Evolutionary conservation across 1,140 invertebrate species (phyloP).

Genomic region (Epicauta chinensis): DNA sequence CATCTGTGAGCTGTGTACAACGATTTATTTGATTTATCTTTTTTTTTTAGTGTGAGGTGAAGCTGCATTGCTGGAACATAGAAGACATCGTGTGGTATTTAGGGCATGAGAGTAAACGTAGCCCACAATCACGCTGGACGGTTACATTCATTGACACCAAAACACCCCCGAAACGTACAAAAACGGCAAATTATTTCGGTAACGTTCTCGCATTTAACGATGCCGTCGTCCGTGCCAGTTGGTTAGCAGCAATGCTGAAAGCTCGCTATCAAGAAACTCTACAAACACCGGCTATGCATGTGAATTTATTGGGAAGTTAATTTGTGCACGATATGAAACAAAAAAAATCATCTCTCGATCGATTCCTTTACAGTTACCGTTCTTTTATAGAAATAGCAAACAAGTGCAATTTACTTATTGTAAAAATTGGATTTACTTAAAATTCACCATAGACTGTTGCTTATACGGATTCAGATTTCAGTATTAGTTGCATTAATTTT

Average conservation of each 20-base stretch:
- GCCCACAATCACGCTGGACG: slow-evolving; percentile 70
- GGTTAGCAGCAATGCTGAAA: slow-evolving; percentile 68
- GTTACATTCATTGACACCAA: slow-evolving; percentile 70
- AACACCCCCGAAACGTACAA: slow-evolving; percentile 60
- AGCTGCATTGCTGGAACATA: slow-evolving; percentile 65
- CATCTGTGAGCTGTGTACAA: not conserved
- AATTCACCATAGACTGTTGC: too few relatives aligned
- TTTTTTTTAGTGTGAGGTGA: slow-evolving; percentile 52
- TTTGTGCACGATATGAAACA: not conserved
- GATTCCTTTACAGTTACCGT: slow-evolving; percentile 4
- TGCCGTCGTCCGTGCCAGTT: slow-evolving; percentile 63
- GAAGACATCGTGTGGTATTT: slow-evolving; percentile 77
- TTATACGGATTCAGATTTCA: too few relatives aligned
- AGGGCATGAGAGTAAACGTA: slow-evolving; percentile 72
- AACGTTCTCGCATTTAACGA: slow-evolving; percentile 66
- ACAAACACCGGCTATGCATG: slow-evolving; percentile 42
- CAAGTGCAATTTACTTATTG: slow-evolving; percentile 10
- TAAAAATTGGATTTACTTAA: not conserved
- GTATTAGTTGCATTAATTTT: too few relatives aligned
- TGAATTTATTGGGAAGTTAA: slow-evolving; percentile 25
- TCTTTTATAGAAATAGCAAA: not conserved
- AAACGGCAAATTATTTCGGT: slow-evolving; percentile 71
- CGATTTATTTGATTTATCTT: too few relatives aligned
- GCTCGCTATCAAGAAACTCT: slow-evolving; percentile 54
- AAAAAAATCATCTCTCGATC: too few relatives aligned